These are phyloP conservation scores for Penaeus indicus DNA, from an alignment of 1,140 invertebrate species.

Conservation along the genomic window DNA sequence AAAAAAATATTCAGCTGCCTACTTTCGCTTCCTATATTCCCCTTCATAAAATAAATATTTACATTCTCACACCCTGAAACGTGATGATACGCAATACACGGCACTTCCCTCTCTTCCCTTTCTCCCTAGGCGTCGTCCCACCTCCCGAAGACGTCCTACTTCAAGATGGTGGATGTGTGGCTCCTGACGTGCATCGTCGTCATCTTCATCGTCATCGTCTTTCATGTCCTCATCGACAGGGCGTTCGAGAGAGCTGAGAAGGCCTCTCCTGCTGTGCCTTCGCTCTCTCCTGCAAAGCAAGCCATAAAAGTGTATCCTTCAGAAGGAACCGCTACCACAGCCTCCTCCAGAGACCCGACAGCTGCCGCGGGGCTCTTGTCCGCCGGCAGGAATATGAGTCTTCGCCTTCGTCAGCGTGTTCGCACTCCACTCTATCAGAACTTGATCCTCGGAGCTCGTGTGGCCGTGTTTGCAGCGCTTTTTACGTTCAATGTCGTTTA, in stretches of 20 bases:
- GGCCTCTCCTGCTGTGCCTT: constrained; percentile 20
- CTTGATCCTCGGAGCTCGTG: constrained; percentile 2
- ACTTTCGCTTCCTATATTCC: too few species aligned
- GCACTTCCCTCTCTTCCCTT: too few species aligned
- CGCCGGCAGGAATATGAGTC: not conserved
- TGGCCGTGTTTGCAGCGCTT: constrained; percentile 12
- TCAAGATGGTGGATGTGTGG: constrained; percentile 51
- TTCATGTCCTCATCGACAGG: constrained; percentile 48
- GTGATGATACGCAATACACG: too few species aligned
- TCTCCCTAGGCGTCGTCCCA: constrained; percentile 26
- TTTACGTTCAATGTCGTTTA: constrained; percentile 26
- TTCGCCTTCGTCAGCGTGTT: not conserved
- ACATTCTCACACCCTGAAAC: too few species aligned
- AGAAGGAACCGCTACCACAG: not conserved
- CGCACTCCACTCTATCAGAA: not conserved
- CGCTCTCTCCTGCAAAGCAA: too few species aligned
- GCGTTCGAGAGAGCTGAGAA: constrained; percentile 2
- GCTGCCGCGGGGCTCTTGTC: not conserved
- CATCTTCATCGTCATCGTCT: constrained; percentile 62
- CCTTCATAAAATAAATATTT: too few species aligned
- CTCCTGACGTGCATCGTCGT: constrained; percentile 53
- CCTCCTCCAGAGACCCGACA: not conserved
- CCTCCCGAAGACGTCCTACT: constrained; percentile 59
- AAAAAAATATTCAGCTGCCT: too few species aligned
- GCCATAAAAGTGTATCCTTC: not conserved